These are phyloP conservation scores for Pollimyrus isidori DNA, from an alignment of 2,113 vertebrate species.

Conservation along the genomic window DNA sequence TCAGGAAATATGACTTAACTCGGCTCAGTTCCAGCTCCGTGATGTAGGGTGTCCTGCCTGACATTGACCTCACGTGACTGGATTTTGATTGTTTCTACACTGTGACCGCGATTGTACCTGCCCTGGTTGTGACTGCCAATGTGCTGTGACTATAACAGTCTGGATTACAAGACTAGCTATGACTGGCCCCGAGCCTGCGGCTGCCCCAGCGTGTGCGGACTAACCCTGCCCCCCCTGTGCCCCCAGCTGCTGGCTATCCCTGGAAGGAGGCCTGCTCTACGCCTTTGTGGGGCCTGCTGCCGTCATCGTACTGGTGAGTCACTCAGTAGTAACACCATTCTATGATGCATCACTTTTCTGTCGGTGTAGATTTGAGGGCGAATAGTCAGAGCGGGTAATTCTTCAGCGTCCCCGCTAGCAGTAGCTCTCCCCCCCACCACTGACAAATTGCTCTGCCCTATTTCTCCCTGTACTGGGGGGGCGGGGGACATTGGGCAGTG, in stretches of 20 bases:
- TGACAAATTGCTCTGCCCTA: background rate
- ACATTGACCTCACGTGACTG: background rate
- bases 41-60: background rate
- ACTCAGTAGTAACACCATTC: background rate
- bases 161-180: background rate
- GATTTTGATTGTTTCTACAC: background rate
- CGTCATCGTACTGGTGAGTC: constrained; percentile 86
- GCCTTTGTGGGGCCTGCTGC: constrained; percentile 90
- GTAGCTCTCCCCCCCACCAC: background rate
- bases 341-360: background rate
- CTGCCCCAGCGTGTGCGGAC: background rate
- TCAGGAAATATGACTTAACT: background rate
- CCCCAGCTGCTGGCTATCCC: constrained; percentile 83
- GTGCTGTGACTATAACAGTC: background rate
- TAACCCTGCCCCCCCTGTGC: background rate
- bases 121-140: background rate
- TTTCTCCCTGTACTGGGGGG: background rate
- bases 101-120: background rate
- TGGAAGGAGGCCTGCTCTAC: constrained; percentile 87
- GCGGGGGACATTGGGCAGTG: background rate
- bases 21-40: background rate
- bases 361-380: background rate
- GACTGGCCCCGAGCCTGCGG: background rate
- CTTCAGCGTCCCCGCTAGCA: background rate
- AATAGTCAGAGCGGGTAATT: background rate